Conservation (phyloP, 2,888 invertebrate genomes). For the Hirtodrosophila trivittata region DNA sequence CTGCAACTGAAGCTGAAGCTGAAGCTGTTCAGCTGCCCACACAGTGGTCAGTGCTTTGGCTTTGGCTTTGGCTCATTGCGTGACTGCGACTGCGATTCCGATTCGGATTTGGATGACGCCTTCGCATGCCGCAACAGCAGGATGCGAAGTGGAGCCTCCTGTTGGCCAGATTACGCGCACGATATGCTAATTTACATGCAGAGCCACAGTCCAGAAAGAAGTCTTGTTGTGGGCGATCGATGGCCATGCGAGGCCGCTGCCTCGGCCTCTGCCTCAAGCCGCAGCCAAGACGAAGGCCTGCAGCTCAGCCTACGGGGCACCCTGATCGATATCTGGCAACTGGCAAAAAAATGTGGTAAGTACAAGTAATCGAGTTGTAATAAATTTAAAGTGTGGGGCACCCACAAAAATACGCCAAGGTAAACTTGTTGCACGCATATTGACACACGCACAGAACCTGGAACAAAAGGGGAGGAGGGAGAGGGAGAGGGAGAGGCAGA, state of each 20-base stretch:
- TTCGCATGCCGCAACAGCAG: conserved; percentile 77
- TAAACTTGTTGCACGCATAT: conserved; percentile 77
- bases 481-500: neutral
- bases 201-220: conserved; percentile 34
- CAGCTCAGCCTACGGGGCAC: conserved; percentile 37
- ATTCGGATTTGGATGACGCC: conserved; percentile 69
- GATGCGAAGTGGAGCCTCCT: conserved; percentile 70
- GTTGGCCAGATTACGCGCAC: conserved; percentile 78
- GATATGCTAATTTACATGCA: conserved; percentile 79
- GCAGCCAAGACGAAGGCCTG: conserved; percentile 15
- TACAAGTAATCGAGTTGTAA: conserved; percentile 80
- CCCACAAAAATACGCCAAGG: conserved; percentile 65
- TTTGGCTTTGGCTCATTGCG: conserved; percentile 31
- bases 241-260: conserved; percentile 47
- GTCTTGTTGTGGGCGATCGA: conserved; percentile 63
- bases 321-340: conserved; percentile 72
- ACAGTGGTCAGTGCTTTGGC: conserved; percentile 65
- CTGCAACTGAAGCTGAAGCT: neutral
- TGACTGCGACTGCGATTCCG: conserved; percentile 33
- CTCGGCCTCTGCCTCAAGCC: neutral
- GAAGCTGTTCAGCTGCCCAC: conserved; percentile 61
- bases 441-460: conserved; percentile 68
- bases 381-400: conserved; percentile 77
- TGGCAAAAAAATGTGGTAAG: conserved; percentile 71
- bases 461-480: conserved; percentile 7